phyloP scores from a whole-genome alignment of 2,113 vertebrate species.

The Lasiurus cinereus region DNA sequence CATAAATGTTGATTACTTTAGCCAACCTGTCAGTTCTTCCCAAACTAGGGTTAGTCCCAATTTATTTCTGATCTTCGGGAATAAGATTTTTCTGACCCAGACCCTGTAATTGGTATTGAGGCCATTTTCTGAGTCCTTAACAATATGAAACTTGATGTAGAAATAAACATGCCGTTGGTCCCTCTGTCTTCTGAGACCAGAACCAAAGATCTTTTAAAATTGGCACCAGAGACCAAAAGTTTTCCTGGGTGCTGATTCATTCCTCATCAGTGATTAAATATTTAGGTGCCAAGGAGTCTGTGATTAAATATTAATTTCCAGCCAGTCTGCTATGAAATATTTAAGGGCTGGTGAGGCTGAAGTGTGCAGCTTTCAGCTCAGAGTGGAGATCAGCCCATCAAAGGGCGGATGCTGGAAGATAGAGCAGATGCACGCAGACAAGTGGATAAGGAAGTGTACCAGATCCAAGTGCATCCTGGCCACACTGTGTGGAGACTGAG shows the following conservation, averaged over 20 bases:
- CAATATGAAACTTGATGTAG: background rate
- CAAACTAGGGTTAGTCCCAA: background rate
- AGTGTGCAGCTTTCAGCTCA: conserved; percentile 53
- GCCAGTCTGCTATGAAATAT: conserved; percentile 82
- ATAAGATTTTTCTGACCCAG: background rate
- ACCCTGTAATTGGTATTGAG: background rate
- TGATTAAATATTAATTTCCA: conserved; percentile 83
- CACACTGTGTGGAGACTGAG: fast-evolving
- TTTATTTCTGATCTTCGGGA: background rate
- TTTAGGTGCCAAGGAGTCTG: conserved; percentile 77
- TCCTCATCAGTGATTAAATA: conserved; percentile 81
- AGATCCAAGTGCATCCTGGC: background rate
- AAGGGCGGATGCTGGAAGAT: background rate
- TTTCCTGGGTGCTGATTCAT: conserved; percentile 71
- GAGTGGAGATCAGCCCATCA: background rate
- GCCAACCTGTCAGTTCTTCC: background rate
- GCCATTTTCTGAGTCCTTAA: background rate
- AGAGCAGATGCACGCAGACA: background rate
- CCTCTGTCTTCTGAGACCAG: conserved; percentile 52
- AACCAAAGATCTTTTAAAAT: conserved; percentile 62
- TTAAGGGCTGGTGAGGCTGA: conserved; percentile 71
- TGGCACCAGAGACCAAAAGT: conserved; percentile 60
- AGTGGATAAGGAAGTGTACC: background rate
- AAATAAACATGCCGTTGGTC: background rate
- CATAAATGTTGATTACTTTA: background rate